These are phyloP conservation scores for Hafferia zeledoni DNA, from an alignment of 2,797 vertebrate genomes.

Conservation along the genomic window DNA sequence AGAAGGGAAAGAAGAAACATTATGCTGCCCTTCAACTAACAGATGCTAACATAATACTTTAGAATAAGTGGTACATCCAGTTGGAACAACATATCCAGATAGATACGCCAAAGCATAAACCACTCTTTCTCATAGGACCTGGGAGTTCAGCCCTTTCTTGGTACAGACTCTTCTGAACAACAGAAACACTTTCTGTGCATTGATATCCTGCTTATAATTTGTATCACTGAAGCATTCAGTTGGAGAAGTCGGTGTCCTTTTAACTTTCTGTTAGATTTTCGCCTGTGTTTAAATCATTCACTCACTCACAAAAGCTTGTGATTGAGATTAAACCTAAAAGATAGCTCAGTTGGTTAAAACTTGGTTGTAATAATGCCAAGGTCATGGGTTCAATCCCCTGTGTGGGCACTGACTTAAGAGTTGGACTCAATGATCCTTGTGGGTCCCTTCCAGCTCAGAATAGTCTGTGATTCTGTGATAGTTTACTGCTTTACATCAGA, in stretches of 20 bases:
- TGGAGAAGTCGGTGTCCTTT: neutral
- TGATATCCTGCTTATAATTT: accelerated
- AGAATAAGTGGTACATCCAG: neutral
- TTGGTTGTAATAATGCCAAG: no score
- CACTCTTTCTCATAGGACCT: neutral
- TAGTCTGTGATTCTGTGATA: neutral
- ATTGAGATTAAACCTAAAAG: neutral
- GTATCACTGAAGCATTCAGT: neutral
- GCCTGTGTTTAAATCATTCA: neutral
- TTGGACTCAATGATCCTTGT: no score
- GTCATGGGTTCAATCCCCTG: no score
- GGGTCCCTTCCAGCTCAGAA: no score
- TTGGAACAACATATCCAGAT: neutral
- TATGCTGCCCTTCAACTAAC: neutral
- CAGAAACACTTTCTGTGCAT: neutral
- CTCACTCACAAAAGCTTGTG: neutral
- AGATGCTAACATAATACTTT: neutral
- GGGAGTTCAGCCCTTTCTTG: neutral
- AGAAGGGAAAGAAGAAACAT: neutral
- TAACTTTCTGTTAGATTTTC: neutral
- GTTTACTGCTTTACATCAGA: neutral
- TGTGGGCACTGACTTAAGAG: no score
- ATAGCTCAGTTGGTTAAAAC: neutral
- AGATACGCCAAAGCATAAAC: neutral
- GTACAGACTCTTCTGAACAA: neutral